These are phyloP conservation scores for Tyrophagus putrescentiae DNA, from an alignment of 1,140 invertebrate genomes.

Conservation along the genomic window DNA sequence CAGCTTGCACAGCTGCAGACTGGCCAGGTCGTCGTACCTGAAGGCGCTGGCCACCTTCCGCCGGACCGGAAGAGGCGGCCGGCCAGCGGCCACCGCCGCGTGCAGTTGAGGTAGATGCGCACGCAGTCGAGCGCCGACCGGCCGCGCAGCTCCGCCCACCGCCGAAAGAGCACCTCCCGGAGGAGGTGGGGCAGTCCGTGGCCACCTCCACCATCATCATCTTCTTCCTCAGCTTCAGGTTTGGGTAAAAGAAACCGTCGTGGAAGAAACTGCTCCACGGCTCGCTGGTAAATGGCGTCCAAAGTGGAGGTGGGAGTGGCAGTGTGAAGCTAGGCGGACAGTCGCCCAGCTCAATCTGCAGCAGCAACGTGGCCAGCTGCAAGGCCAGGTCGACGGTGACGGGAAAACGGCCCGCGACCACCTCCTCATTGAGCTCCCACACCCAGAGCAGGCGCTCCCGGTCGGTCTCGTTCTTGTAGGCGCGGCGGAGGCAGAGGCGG, in stretches of 20 bases:
- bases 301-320: slow-evolving; percentile 32
- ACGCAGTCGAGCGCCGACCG: slow-evolving; percentile 73
- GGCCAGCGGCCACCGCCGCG: slow-evolving; percentile 77
- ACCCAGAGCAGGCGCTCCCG: slow-evolving; percentile 72
- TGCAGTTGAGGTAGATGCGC: slow-evolving; percentile 82
- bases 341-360: slow-evolving; percentile 60
- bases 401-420: slow-evolving; percentile 56
- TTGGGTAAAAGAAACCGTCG: slow-evolving; percentile 64
- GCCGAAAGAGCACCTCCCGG: slow-evolving; percentile 39
- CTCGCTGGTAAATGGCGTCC: slow-evolving; percentile 40
- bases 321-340: slow-evolving; percentile 35
- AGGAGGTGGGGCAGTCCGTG: too few species aligned
- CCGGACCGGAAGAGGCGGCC: slow-evolving; percentile 83
- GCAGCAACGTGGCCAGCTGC: slow-evolving; percentile 78
- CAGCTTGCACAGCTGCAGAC: not conserved
- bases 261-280: slow-evolving; percentile 76
- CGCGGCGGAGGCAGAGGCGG: slow-evolving; percentile 63
- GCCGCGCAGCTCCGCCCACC: slow-evolving; percentile 74
- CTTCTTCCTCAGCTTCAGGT: too few species aligned
- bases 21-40: slow-evolving; percentile 7
- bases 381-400: slow-evolving; percentile 70
- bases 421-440: slow-evolving; percentile 82
- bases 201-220: slow-evolving; percentile 38
- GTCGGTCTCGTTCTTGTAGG: slow-evolving; percentile 72
- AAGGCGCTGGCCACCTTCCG: slow-evolving; percentile 36